A percentile compares a stretch with the other conserved stretches of the same genome.
Evolutionary conservation across 92 coral and sea anemone genomes (phyloP).

Genomic region (Paragorgia papillata): DNA sequence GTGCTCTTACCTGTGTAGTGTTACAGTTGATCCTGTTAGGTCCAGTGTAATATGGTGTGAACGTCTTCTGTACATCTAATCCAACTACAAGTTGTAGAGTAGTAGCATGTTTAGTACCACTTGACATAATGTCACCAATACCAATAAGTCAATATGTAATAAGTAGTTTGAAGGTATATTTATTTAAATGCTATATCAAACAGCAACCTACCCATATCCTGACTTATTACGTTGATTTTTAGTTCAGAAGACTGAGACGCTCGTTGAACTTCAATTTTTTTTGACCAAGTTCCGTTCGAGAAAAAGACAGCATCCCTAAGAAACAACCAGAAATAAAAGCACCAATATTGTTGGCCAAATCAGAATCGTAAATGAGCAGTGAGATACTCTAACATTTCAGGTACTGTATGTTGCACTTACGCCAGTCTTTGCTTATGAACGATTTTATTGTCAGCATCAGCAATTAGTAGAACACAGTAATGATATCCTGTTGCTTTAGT

Average conservation of each 20-base stretch:
- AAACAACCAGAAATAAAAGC: neutral
- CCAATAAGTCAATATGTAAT: too few species aligned
- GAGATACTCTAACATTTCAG: too few species aligned
- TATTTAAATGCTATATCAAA: too few species aligned
- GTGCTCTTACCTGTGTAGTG: constrained; percentile 6
- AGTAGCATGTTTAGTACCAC: too few species aligned
- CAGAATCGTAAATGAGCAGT: too few species aligned
- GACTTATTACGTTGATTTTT: constrained; percentile 79
- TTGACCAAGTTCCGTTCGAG: constrained; percentile 89
- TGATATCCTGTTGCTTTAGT: constrained; percentile 67
- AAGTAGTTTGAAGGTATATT: too few species aligned
- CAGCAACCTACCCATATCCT: constrained; percentile 73
- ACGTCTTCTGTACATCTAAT: constrained; percentile 73
- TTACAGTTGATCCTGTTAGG: constrained; percentile 33
- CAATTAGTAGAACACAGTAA: constrained; percentile 71
- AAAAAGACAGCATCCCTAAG: constrained; percentile 77
- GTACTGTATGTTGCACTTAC: too few species aligned
- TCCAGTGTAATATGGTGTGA: constrained; percentile 84
- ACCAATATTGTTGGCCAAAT: neutral
- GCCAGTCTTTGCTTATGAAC: constrained; percentile 87
- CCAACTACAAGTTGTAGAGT: constrained; percentile 92
- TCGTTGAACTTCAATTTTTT: constrained; percentile 77
- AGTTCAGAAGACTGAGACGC: constrained; percentile 77
- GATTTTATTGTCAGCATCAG: constrained; percentile 77
- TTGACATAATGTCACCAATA: too few species aligned